phyloP scores from a whole-genome alignment of 1,140 invertebrate genomes.

The Drosophila rhopaloa region DNA sequence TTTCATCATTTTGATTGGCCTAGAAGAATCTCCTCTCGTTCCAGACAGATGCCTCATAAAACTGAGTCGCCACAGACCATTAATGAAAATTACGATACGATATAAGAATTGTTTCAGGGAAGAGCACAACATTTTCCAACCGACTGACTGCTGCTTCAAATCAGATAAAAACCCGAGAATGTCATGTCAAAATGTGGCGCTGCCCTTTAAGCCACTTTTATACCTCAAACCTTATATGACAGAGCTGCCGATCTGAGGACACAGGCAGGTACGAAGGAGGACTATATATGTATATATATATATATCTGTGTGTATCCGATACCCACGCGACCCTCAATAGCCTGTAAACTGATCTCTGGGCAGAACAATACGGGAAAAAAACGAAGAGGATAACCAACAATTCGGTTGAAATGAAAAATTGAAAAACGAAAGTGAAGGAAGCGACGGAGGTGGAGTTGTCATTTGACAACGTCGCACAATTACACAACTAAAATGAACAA shows the following conservation, averaged over 20 bases:
- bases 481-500: slow-evolving; percentile 82
- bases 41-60: slow-evolving; percentile 64
- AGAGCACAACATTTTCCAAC: slow-evolving; percentile 64
- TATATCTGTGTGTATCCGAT: slow-evolving; percentile 40
- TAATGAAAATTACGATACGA: slow-evolving; percentile 70
- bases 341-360: slow-evolving; percentile 70
- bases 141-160: slow-evolving; percentile 64
- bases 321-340: slow-evolving; percentile 51
- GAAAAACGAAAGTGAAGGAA: slow-evolving; percentile 71
- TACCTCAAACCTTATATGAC: slow-evolving; percentile 50
- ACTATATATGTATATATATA: not conserved
- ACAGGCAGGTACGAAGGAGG: slow-evolving; percentile 21
- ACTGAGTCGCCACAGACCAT: slow-evolving; percentile 52
- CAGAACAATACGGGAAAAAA: slow-evolving; percentile 51
- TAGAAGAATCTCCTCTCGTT: slow-evolving; percentile 35
- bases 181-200: slow-evolving; percentile 79
- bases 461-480: slow-evolving; percentile 69
- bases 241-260: slow-evolving; percentile 37
- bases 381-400: slow-evolving; percentile 34
- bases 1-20: slow-evolving; percentile 76
- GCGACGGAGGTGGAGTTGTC: slow-evolving; percentile 49
- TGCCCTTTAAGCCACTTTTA: slow-evolving; percentile 48
- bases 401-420: slow-evolving; percentile 64
- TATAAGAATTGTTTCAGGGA: slow-evolving; percentile 35
- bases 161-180: slow-evolving; percentile 74